A percentile compares a stretch with the other conserved stretches of the same genome.
phyloP scores from a whole-genome alignment of 2,113 vertebrate genomes.

The Dendropsophus ebraccatus region DNA sequence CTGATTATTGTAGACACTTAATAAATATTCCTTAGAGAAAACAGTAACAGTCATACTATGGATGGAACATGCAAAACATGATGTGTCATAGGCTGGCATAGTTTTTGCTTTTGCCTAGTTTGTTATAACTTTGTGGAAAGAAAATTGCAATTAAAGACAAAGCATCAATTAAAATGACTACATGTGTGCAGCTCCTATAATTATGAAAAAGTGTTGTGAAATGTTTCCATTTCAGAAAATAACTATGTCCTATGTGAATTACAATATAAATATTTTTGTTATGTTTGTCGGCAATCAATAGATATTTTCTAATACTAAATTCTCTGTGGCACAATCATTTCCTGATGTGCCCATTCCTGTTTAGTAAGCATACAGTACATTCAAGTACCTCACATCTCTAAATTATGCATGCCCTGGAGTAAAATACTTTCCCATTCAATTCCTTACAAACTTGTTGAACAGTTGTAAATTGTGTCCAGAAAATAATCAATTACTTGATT shows the following conservation, averaged over 20 bases:
- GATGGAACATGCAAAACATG: background rate
- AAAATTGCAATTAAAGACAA: background rate
- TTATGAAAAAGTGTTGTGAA: background rate
- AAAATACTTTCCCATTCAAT: conserved; percentile 28
- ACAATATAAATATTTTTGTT: background rate
- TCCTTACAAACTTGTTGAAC: conserved; percentile 26
- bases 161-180: background rate
- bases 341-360: conserved; percentile 5
- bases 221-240: background rate
- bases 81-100: background rate
- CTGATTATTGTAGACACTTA: background rate
- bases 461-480: conserved; percentile 44
- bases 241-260: background rate
- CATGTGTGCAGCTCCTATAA: background rate
- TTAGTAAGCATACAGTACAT: conserved; percentile 34
- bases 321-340: conserved; percentile 6
- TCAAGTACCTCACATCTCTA: conserved; percentile 30
- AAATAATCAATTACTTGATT: conserved; percentile 52
- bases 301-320: background rate
- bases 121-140: conserved; percentile 8
- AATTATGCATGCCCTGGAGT: conserved; percentile 44
- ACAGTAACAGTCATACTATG: background rate
- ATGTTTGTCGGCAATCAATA: background rate
- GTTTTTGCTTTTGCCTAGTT: background rate
- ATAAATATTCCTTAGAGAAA: background rate